Percentiles rank a stretch among this genome's conserved stretches.
Evolutionary conservation across 1,140 invertebrate genomes (phyloP).

Genomic region (Phthorimaea operculella): DNA sequence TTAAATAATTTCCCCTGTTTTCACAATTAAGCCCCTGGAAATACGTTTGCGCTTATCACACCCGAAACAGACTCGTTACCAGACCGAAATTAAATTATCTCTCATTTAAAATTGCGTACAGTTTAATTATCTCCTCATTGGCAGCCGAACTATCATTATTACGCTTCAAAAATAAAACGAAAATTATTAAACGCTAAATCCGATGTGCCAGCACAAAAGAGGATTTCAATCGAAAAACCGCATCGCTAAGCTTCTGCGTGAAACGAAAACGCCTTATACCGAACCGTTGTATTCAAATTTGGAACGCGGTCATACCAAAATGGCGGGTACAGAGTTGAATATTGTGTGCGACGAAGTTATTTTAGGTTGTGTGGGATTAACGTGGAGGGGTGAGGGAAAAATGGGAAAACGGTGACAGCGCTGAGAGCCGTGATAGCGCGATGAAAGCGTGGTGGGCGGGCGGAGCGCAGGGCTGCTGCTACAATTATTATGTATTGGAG

Average conservation of each 20-base stretch:
- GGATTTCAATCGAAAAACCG: slow-evolving; percentile 61
- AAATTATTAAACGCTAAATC: slow-evolving; percentile 29
- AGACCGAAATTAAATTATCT: slow-evolving; percentile 3
- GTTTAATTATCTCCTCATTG: slow-evolving; percentile 10
- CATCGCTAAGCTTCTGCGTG: slow-evolving; percentile 37
- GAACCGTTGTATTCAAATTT: not conserved
- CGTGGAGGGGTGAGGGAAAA: slow-evolving; percentile 46
- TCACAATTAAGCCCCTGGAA: too few species aligned
- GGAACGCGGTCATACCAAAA: not conserved
- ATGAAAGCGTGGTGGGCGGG: slow-evolving; percentile 48
- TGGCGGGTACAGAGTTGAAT: not conserved
- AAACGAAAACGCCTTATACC: slow-evolving; percentile 14
- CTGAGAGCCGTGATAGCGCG: slow-evolving; percentile 62
- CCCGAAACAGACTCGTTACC: not conserved
- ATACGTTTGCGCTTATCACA: too few species aligned
- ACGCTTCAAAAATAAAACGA: not conserved
- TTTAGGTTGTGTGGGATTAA: slow-evolving; percentile 10
- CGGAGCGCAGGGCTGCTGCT: slow-evolving; percentile 23
- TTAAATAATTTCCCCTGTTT: too few species aligned
- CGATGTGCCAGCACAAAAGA: slow-evolving; percentile 46
- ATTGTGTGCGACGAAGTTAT: not conserved
- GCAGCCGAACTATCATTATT: slow-evolving; percentile 8
- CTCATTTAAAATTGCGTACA: not conserved
- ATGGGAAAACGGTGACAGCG: slow-evolving; percentile 59
- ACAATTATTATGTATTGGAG: not conserved